Percentiles rank a stretch among this genome's conserved stretches.
Conservation (phyloP, 2,797 vertebrate species). For the Urophycis tenuis region DNA sequence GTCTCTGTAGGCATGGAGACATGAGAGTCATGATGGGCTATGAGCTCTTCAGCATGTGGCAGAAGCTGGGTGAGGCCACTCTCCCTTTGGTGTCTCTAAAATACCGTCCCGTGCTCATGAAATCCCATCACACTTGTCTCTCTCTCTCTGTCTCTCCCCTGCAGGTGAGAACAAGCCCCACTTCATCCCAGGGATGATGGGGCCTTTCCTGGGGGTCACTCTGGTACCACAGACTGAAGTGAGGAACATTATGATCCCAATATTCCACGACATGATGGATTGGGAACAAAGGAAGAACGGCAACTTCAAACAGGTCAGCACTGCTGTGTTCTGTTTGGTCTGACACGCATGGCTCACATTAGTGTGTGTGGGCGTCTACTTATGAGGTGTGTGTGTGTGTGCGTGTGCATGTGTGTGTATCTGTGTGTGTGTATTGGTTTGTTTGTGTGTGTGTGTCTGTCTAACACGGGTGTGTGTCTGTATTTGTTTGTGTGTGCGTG, state of each 20-base stretch:
- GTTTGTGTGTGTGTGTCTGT: neutral
- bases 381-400: no score
- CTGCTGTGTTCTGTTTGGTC: neutral
- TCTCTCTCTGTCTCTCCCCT: conserved; percentile 23
- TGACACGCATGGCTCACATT: neutral
- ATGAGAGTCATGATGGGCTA: conserved; percentile 99
- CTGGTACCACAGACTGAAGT: conserved; percentile 94
- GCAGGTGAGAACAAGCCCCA: conserved; percentile 98
- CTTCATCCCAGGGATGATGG: conserved; percentile 99
- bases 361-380: no score
- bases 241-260: conserved; percentile 97
- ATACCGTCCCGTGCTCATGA: neutral
- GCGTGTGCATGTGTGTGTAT: neutral
- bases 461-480: neutral
- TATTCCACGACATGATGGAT: conserved; percentile 99
- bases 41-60: conserved; percentile 99
- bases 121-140: neutral
- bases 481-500: neutral
- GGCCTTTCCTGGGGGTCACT: conserved; percentile 94
- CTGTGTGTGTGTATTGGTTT: neutral
- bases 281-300: conserved; percentile 98
- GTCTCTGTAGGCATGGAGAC: conserved; percentile 80
- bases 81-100: neutral
- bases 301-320: conserved; percentile 93
- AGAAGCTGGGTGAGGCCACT: conserved; percentile 83